Evolutionary conservation across 2,797 vertebrate genomes (phyloP), one percentile per base, ranked within the genome.

Genomic region (Pantherophis vulpinus): DNA sequence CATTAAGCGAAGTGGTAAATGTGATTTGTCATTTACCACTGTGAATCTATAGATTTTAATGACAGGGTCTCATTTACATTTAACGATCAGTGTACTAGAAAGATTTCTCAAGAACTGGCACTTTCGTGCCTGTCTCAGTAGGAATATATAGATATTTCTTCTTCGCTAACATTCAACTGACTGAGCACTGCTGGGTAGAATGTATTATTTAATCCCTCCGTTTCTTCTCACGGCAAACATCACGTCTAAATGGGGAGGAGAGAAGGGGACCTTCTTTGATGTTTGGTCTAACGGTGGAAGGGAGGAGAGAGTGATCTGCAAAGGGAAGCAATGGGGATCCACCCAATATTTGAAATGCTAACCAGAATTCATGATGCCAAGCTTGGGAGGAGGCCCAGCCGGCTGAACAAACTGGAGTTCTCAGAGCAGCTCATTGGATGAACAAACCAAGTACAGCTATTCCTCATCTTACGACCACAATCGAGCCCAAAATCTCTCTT

Each of bases 21-120:
- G 95, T 93, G 93, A 12, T 97, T 96, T 97, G 97, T 96, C 97
- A 96, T 96, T 97, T 96, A 95, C 95, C 94, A 92, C 95, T 20
- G 95, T 66, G 95, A 97, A 96, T 96, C 95, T 95, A 97, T 96
- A 94, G 96, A 96, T 97, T 97, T 97, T 97, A 97, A 97, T 97
- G 97, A 97, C 95, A 95, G 96, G 96, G 94, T 97, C 97, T 97
- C 96, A 95, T 97, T 97, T 96, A 97, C 97, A 97, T 96, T 95
- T 97, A 97, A 97, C 95, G 94, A 96, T 95, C 97, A 95, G 95
- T 94, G 95, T 96, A 93, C 95, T 91, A 96, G 95, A 96, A 91
- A 96, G 95, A 94, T 93, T 96, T 97, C 96, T 95, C 88, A 87
- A 94, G 95, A 96, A 96, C 55, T 94, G 91, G 94, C 79, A 95